These are phyloP conservation scores for Gryon sp. DNA, from an alignment of 1,140 invertebrate genomes.

Conservation along the genomic window DNA sequence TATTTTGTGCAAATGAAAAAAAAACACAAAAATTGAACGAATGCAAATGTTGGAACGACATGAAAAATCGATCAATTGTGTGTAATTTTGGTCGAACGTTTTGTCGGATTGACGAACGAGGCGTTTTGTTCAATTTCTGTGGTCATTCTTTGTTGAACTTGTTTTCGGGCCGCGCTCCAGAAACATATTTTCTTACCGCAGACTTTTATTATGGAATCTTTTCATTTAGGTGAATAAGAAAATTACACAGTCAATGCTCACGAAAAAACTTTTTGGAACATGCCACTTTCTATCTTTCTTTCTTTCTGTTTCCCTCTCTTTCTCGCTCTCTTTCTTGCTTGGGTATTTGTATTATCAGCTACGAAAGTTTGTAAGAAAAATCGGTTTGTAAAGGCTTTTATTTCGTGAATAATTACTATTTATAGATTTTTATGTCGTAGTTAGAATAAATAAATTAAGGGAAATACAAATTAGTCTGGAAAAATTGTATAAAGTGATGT, in stretches of 20 bases:
- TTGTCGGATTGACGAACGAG: slow-evolving; percentile 8
- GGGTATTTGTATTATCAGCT: slow-evolving; percentile 29
- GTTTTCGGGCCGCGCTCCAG: slow-evolving; percentile 24
- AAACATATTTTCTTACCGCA: slow-evolving; percentile 32
- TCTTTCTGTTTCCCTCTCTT: too few species aligned
- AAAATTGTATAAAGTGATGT: too few species aligned
- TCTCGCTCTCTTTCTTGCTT: too few species aligned
- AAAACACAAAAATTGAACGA: slow-evolving; percentile 14
- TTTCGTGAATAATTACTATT: slow-evolving; percentile 37
- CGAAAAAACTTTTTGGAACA: slow-evolving; percentile 32
- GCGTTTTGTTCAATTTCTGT: slow-evolving; percentile 1
- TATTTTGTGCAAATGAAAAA: background rate
- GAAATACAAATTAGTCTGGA: too few species aligned
- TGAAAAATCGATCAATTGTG: slow-evolving; percentile 23
- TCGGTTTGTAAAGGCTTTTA: slow-evolving; percentile 28
- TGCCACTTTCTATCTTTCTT: too few species aligned
- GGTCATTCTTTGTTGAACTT: slow-evolving; percentile 16
- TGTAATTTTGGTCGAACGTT: slow-evolving; percentile 10
- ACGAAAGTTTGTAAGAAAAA: slow-evolving; percentile 12
- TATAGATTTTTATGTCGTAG: too few species aligned
- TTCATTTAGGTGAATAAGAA: slow-evolving; percentile 47
- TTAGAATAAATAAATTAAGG: too few species aligned
- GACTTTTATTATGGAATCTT: slow-evolving; percentile 40
- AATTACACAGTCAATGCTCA: slow-evolving; percentile 45
- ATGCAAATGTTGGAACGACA: slow-evolving; percentile 3